Evolutionary conservation across 2,888 invertebrate species (phyloP).

Genomic region (Aphodius granarius): DNA sequence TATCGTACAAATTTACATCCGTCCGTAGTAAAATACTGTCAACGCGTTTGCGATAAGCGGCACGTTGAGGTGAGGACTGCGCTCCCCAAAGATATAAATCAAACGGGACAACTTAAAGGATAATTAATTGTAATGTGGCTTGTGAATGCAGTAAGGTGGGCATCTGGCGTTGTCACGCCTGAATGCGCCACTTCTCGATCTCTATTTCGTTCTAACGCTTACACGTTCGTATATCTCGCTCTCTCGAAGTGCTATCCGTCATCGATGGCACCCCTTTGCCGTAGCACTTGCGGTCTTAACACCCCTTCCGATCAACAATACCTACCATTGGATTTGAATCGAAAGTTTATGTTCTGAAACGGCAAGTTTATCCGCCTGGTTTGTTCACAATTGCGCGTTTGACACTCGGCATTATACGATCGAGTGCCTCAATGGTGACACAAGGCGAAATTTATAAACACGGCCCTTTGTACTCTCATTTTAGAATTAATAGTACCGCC

Average conservation of each 20-base stretch:
- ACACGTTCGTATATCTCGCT: neutral
- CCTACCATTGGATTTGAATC: conserved; percentile 31
- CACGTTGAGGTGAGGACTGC: neutral
- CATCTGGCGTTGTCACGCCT: conserved; percentile 40
- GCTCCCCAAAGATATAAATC: conserved; percentile 24
- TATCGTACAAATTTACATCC: conserved; percentile 2
- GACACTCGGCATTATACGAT: conserved; percentile 6
- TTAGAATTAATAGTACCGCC: neutral
- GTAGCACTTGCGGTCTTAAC: conserved; percentile 34
- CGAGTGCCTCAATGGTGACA: conserved; percentile 12
- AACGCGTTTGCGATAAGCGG: conserved; percentile 5
- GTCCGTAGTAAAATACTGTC: neutral
- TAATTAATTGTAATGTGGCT: conserved; percentile 37
- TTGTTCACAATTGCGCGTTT: conserved; percentile 26
- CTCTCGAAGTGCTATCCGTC: neutral
- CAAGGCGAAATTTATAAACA: neutral
- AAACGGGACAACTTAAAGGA: conserved; percentile 34
- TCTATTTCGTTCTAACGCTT: neutral
- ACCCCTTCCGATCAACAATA: conserved; percentile 35
- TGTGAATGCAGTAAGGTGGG: conserved; percentile 33
- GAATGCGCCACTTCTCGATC: conserved; percentile 19
- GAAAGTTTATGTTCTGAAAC: conserved; percentile 38
- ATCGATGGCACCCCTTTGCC: conserved; percentile 27
- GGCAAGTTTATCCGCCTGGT: conserved; percentile 35
- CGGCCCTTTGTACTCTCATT: neutral